phyloP scores from a whole-genome alignment of 1,140 invertebrate genomes.

The Eufriesea mexicana region DNA sequence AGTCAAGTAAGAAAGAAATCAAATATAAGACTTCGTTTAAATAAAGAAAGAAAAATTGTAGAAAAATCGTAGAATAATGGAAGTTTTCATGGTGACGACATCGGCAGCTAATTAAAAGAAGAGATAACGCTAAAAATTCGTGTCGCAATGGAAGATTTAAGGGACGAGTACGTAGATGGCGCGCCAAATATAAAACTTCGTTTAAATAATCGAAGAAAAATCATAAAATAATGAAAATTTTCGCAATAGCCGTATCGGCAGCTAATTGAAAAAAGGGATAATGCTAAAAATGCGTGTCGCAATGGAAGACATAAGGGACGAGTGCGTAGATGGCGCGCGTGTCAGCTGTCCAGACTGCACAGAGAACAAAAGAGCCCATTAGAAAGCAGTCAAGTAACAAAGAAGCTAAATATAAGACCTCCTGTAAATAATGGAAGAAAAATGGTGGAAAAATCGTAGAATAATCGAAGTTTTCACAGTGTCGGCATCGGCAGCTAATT shows the following conservation, averaged over 20 bases:
- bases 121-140: neutral
- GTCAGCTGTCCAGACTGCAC: too few species aligned
- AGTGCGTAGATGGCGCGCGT: too few species aligned
- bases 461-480: conserved; percentile 1
- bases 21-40: neutral
- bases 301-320: too few species aligned
- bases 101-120: conserved; percentile 52
- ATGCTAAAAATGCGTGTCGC: too few species aligned
- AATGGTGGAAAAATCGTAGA: neutral
- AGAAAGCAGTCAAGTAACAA: too few species aligned
- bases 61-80: neutral
- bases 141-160: too few species aligned
- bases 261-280: neutral
- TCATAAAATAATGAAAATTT: too few species aligned
- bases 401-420: neutral
- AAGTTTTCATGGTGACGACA: conserved; percentile 22
- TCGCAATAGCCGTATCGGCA: too few species aligned
- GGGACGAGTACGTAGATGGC: too few species aligned
- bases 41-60: neutral
- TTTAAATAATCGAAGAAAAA: neutral
- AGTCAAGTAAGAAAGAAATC: too few species aligned
- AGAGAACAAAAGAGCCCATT: too few species aligned
- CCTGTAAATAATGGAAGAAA: neutral
- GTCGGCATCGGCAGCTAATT: conserved; percentile 50
- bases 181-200: neutral